Base-by-base conservation (phyloP, 2,888 invertebrate genomes). In the Campopleginae sp. region DNA sequence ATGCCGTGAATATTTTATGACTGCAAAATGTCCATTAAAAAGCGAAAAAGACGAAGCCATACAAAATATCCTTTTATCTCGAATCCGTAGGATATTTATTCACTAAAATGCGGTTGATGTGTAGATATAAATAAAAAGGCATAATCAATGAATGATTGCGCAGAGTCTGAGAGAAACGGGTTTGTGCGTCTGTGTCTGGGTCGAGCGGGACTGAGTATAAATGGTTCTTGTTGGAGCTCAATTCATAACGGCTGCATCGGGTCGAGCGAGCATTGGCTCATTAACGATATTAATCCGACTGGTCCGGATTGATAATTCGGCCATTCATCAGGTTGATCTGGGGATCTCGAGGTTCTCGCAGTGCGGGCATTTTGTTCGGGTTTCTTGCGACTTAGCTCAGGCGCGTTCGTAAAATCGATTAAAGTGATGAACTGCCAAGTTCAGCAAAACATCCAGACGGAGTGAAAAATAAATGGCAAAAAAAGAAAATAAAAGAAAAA, bases 261-360 rank as follows among this genome's bases (percentile, higher is more conserved):
- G 80, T 38, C 78, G 76, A 74, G 79, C 85, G 81, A 76, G 87
- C 88, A 74, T 86, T 87, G 87, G 87, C 90, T 91, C 89, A 90
- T 91, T 90, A 91, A 90, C 88, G 88, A 90, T 90, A 91, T 90
- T 90, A 90, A 90, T 91, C 89, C 86, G 89, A 86, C 88, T 89
- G 87, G 87, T 89, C 87, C 87, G 83, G 87, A 89, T 89, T 88
- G 90, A 92, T 91, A 91, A 92, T 92, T 90, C 89, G 89, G 88
- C 91, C 90, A 92, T 90, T 90, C 90, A 90, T 92, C 90, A 90
- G 89, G 72, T 86, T 51, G 87, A 89, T 90, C 90, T 89, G 88
- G 88, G 88, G 89, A 90, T 88, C 88, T 86, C 86, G 87, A 82
- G 86, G 89, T 86, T 88, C 88, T 87, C 88, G n/a, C n/a, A 88